These are phyloP conservation scores for Lasioglossum marginatum DNA, from an alignment of 2,888 invertebrate genomes.

Conservation along the genomic window DNA sequence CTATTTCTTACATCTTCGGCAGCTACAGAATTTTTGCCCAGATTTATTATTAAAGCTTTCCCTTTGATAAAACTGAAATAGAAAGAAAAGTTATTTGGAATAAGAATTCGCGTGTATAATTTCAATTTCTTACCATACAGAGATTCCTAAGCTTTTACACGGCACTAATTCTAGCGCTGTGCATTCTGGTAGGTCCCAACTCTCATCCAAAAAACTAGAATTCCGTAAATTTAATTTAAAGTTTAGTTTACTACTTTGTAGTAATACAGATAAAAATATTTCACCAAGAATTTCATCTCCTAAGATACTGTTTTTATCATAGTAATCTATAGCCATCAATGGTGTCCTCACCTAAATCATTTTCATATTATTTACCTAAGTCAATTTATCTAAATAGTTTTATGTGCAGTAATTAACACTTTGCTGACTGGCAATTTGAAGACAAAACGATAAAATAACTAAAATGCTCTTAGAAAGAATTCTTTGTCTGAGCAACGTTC, in stretches of 20 bases:
- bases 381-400: too few species aligned
- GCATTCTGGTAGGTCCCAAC: conserved; percentile 87
- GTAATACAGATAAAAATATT: conserved; percentile 86
- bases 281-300: conserved; percentile 88
- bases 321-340: conserved; percentile 78
- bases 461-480: too few species aligned
- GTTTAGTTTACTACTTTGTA: conserved; percentile 85
- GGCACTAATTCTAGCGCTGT: conserved; percentile 87
- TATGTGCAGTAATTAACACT: background rate
- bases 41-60: conserved; percentile 86
- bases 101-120: background rate
- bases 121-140: conserved; percentile 85
- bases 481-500: too few species aligned
- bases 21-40: conserved; percentile 87
- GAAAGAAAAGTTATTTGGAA: conserved; percentile 58
- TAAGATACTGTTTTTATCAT: conserved; percentile 84
- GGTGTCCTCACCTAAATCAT: conserved; percentile 75
- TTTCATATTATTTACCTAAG: background rate
- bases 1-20: conserved; percentile 87
- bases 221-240: conserved; percentile 86
- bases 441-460: too few species aligned
- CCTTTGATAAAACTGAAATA: conserved; percentile 86
- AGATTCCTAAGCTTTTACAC: conserved; percentile 87
- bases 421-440: too few species aligned
- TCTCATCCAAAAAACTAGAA: conserved; percentile 87